phyloP scores from a whole-genome alignment of 2,113 vertebrate species.

The Anoplopoma fimbria region DNA sequence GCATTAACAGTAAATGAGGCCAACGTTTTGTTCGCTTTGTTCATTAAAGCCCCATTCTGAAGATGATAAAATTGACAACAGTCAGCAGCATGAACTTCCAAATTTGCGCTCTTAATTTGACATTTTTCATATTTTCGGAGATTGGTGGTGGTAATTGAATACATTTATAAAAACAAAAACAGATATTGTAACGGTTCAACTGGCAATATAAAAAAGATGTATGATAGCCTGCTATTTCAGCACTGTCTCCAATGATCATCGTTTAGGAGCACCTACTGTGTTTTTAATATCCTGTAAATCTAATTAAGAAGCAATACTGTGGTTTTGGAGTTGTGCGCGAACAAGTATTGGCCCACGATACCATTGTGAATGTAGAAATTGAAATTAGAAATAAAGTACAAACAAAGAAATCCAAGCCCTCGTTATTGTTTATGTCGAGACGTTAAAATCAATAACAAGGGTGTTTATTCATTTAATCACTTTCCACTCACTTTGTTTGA shows the following conservation, averaged over 20 bases:
- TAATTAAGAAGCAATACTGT: constrained; percentile 82
- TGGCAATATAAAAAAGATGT: constrained; percentile 76
- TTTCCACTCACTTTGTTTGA: constrained; percentile 58
- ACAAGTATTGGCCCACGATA: constrained; percentile 64
- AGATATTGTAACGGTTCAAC: constrained; percentile 73
- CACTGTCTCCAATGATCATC: constrained; percentile 79
- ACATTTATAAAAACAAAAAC: constrained; percentile 77
- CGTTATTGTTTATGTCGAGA: constrained; percentile 50
- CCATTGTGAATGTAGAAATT: constrained; percentile 55
- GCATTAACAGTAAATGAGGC: constrained; percentile 83
- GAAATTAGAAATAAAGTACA: constrained; percentile 65
- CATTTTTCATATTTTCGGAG: constrained; percentile 66
- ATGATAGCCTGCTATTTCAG: constrained; percentile 74
- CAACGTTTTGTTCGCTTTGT: constrained; percentile 74
- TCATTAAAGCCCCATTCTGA: constrained; percentile 80
- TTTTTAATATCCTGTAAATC: constrained; percentile 84
- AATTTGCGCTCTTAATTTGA: constrained; percentile 75
- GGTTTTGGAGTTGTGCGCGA: constrained; percentile 77
- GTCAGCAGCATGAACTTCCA: constrained; percentile 67
- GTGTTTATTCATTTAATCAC: constrained; percentile 63
- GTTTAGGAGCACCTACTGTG: constrained; percentile 83
- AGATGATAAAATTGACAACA: constrained; percentile 75
- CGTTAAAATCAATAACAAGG: constrained; percentile 72
- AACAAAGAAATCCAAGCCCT: constrained; percentile 60
- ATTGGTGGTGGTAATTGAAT: constrained; percentile 71